Base-by-base conservation (phyloP, 2,797 vertebrate genomes). In the Alca torda region DNA sequence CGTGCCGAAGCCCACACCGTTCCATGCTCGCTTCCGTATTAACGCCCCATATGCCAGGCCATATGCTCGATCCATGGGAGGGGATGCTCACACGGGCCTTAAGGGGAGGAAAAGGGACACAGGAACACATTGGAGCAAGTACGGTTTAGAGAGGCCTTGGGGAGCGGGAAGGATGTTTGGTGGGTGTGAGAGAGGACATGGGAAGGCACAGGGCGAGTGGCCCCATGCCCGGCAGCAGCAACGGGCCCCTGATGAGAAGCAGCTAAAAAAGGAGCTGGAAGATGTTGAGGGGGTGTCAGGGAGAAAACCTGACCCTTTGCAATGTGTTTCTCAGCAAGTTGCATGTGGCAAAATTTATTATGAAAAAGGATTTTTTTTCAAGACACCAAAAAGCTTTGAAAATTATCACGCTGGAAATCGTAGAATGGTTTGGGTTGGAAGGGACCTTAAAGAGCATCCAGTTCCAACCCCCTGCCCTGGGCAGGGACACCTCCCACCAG, bases 151-250 rank as follows among this genome's bases (percentile, higher is more conserved):
- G 2, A 31, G 31, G 16, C 37, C 46, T 17, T 5, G 9, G n/a
- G 70, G 14, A 43, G 4, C 2, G 0, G 43, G 43, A 56, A 54
- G 46, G 67, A 56, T 59, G 70, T 33, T 18, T 0, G 0, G 24
- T 0, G 0, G 11, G 4, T 39, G 21, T 1, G 3, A 30, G n/a
- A 45, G 45, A 31, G 18, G 2, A 1, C 1, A 4, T 1, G 4
- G 35, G 53, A 24, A 1, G 4, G 17, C 7, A 1, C 0, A 2
- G 15, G 23, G 11, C 1, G 1, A 45, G 28, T 0, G 3, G 31
- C 35, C 10, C 25, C 5, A 1, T 20, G 43, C 13, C 41, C 64
- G 31, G 26, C 5, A 10, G 65, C 67, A 75, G 63, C 48, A n/a
- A 59, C 0, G 1, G 14, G 35, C 2, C 5, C 13, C 6, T 33